Evolutionary conservation across 92 coral and sea anemone species (phyloP).

Genomic region (Heteractis magnifica): DNA sequence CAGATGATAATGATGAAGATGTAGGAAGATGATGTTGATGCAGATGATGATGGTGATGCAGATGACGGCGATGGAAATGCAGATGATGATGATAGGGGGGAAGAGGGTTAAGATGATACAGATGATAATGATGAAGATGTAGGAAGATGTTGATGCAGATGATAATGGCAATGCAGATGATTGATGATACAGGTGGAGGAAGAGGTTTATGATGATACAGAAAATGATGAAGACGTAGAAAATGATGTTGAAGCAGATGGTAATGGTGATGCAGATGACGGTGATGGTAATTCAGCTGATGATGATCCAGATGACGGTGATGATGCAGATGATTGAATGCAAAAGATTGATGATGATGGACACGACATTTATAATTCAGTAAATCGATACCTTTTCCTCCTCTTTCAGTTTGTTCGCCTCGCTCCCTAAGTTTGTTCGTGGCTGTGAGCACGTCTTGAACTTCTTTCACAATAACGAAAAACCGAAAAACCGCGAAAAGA

Average conservation of each 20-base stretch:
- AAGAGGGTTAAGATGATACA: not conserved
- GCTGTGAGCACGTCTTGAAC: constrained; percentile 77
- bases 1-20: not conserved
- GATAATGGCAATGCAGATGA: not conserved
- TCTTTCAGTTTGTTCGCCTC: constrained; percentile 61
- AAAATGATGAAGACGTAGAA: not conserved
- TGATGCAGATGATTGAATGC: not conserved
- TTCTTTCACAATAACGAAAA: constrained; percentile 62
- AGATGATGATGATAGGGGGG: not conserved
- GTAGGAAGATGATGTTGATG: not conserved
- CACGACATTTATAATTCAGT: not conserved
- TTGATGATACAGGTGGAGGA: not conserved
- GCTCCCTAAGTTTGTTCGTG: constrained; percentile 78
- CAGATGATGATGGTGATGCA: not conserved
- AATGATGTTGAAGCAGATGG: not conserved
- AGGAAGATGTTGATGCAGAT: not conserved
- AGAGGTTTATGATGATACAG: not conserved
- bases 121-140: not conserved
- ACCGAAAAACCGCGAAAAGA: constrained; percentile 40
- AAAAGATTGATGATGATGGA: not conserved
- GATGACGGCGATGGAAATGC: not conserved
- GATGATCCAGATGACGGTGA: not conserved
- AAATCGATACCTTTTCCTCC: not conserved
- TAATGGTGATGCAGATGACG: not conserved
- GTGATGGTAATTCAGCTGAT: not conserved